Evolutionary conservation across 1,140 invertebrate species (phyloP), one percentile per base, ranked within the genome.

Genomic region (Diachasmimorpha longicaudata): DNA sequence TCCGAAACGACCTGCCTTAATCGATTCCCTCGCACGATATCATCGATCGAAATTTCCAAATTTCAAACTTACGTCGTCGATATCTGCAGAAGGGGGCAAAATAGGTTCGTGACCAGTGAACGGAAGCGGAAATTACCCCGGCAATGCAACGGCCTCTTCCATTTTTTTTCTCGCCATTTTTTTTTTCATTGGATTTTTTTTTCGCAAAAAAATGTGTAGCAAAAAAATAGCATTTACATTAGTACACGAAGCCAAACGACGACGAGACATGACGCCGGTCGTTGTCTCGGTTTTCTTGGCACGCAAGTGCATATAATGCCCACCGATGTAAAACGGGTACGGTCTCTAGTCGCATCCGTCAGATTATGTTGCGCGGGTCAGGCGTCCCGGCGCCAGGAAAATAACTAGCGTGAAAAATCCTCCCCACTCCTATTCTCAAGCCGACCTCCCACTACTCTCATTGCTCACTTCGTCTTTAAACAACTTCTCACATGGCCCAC

Each of bases 301-400:
- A 66, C 23, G 63, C 63, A 66, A 66, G 21, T 66, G 63, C 63
- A 66, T 66, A 66, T 66, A 66, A 66, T 66, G 23, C 63, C 63
- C 25, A 66, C 6, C 63, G 69, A 69, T 76, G 63, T 73, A 76
- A 76, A 76, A 67, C 75, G 75, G 75, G 70, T 69, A 58, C 52
- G 36, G n/a, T 68, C 75, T 66, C 6, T 25, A 36, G 23, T 25
- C 21, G 74, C 69, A 72, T 74, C 52, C 69, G 74, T 78, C 74
- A 70, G 68, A 68, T 71, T 71, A 74, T 76, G 77, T 78, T 78
- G 77, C 77, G 77, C 77, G 77, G 77, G 77, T 78, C 77, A 78
- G 77, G 77, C 77, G 77, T 78, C 74, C 63, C 74, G 77, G 77
- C 77, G 77, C 77, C 77, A 78, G 66, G 71, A 69, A 58, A 58